phyloP scores from a whole-genome alignment of 1,140 invertebrate species.

The Mizuhopecten yessoensis region DNA sequence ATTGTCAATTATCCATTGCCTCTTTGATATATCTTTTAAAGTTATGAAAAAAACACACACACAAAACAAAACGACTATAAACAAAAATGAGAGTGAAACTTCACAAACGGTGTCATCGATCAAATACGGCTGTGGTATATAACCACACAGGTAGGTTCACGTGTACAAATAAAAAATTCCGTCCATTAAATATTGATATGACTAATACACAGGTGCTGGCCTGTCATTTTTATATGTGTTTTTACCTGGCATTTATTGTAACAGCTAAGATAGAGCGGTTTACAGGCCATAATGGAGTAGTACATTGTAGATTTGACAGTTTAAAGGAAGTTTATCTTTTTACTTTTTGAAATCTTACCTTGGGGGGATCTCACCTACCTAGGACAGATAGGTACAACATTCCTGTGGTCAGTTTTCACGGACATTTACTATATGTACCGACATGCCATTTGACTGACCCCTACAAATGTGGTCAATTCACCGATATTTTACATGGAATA shows the following conservation, averaged over 20 bases:
- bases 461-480: neutral
- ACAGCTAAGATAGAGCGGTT: neutral
- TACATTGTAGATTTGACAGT: conserved; percentile 18
- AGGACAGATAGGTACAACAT: neutral
- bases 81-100: neutral
- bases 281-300: neutral
- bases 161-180: neutral
- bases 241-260: neutral
- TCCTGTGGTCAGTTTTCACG: conserved; percentile 2
- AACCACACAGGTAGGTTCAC: neutral
- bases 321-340: conserved; percentile 32
- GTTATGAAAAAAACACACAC: neutral
- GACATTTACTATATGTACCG: neutral
- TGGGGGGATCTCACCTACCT: neutral
- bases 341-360: conserved; percentile 27
- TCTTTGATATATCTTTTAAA: neutral
- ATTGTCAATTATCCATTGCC: neutral
- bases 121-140: neutral
- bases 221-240: too few relatives aligned
- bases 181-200: conserved; percentile 21
- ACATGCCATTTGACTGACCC: neutral
- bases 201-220: neutral
- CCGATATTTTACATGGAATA: neutral
- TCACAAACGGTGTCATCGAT: neutral
- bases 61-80: neutral